These are phyloP conservation scores for Tetranychus piercei DNA, from an alignment of 2,888 invertebrate genomes.

Conservation along the genomic window DNA sequence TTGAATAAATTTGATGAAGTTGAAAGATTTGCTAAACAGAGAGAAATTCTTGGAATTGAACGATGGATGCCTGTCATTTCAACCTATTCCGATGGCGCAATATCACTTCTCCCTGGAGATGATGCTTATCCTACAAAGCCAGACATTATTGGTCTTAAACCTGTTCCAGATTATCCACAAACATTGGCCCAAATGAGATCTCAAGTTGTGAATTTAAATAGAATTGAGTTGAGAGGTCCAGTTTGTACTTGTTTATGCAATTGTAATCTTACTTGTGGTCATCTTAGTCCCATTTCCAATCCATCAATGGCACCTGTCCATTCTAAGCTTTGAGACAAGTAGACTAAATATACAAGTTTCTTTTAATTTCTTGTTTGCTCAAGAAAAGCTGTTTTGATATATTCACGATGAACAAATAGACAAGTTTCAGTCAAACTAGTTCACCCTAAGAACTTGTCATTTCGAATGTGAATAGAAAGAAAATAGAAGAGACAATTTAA, in stretches of 20 bases:
- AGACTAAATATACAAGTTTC: no score
- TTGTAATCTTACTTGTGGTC: conserved; percentile 24
- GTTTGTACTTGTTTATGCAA: conserved; percentile 23
- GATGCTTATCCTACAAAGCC: conserved; percentile 31
- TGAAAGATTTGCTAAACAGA: conserved; percentile 41
- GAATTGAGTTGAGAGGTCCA: conserved; percentile 27
- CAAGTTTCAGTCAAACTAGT: no score
- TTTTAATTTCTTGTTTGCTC: no score
- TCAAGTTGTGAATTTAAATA: conserved; percentile 24
- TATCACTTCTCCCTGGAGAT: conserved; percentile 41
- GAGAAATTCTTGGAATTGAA: conserved; percentile 41
- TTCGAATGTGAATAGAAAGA: no score
- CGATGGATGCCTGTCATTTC: conserved; percentile 41
- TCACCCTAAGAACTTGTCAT: no score
- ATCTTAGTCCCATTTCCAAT: conserved; percentile 24
- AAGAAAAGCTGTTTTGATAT: no score
- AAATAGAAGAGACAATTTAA: no score
- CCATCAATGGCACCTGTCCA: neutral
- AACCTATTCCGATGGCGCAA: conserved; percentile 42
- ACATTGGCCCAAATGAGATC: conserved; percentile 28
- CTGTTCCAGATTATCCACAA: conserved; percentile 23
- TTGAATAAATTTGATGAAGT: conserved; percentile 43
- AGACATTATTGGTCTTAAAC: conserved; percentile 28
- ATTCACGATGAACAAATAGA: no score
- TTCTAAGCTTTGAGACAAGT: neutral